These are phyloP conservation scores for Stichodactyla mertensii DNA, from an alignment of 64 coral and sea anemone species.

Conservation along the genomic window DNA sequence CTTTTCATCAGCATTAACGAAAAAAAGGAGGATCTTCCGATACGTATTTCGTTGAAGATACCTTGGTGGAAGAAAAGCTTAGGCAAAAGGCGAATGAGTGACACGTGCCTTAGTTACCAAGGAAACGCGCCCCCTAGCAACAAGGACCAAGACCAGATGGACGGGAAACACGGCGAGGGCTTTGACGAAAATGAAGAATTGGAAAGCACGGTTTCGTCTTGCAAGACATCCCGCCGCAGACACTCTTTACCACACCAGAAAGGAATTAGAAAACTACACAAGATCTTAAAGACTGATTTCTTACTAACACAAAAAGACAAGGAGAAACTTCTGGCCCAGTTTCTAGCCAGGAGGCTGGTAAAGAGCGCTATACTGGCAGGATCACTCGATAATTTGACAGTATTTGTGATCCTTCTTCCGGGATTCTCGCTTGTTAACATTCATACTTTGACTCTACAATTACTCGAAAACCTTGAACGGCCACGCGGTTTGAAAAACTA, in stretches of 20 bases:
- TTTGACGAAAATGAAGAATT: neutral
- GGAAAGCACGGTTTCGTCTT: neutral
- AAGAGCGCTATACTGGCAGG: conserved; percentile 65
- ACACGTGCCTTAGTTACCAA: conserved; percentile 24
- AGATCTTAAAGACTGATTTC: neutral
- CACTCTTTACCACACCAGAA: neutral
- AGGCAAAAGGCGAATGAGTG: conserved; percentile 14
- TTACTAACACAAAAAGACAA: conserved; percentile 53
- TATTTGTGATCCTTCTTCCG: conserved; percentile 68
- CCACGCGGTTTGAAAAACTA: neutral
- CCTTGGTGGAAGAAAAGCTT: neutral
- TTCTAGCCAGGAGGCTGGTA: conserved; percentile 65
- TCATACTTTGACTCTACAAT: conserved; percentile 29
- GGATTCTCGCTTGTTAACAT: conserved; percentile 70
- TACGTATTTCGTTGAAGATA: neutral
- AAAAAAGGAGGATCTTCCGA: neutral
- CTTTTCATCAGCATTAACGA: neutral
- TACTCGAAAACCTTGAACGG: conserved; percentile 35
- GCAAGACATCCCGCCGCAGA: neutral
- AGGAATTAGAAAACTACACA: neutral
- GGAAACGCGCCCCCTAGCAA: neutral
- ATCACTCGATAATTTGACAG: conserved; percentile 76
- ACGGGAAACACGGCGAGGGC: neutral
- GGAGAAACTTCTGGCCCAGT: conserved; percentile 58
- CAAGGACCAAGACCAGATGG: neutral